phyloP scores from a whole-genome alignment of 2,113 vertebrate species.

The Crypturellus undulatus region DNA sequence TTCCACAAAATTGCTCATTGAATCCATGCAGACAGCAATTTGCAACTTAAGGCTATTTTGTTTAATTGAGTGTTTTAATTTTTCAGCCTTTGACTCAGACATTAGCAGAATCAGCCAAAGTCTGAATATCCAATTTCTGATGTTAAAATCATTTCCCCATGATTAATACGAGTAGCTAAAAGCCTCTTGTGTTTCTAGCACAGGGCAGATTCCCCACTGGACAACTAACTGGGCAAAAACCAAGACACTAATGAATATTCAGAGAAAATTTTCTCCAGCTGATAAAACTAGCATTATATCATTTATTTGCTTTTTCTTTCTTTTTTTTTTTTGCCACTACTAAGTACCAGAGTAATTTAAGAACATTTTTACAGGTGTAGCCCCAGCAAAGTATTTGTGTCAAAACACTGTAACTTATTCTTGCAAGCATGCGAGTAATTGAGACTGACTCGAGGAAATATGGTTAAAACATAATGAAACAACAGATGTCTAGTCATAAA shows the following conservation, averaged over 20 bases:
- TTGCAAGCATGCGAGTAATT: neutral
- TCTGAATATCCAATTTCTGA: neutral
- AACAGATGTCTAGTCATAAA: neutral
- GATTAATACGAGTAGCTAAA: neutral
- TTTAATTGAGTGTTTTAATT: neutral
- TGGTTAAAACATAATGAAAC: conserved; percentile 10
- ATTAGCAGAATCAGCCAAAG: neutral
- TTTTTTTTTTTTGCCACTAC: neutral
- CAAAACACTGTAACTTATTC: neutral
- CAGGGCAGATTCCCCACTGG: neutral
- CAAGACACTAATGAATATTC: neutral
- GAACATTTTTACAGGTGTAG: neutral
- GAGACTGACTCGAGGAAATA: neutral
- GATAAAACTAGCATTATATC: neutral
- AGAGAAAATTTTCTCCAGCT: neutral
- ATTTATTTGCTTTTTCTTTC: neutral
- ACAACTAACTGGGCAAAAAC: neutral
- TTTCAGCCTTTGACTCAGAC: neutral
- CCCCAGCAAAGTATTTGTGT: neutral
- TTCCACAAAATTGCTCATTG: neutral
- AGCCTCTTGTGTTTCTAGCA: neutral
- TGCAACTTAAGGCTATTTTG: neutral
- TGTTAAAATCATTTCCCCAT: neutral
- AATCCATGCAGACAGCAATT: neutral
- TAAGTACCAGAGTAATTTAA: neutral